Evolutionary conservation across 2,888 invertebrate genomes (phyloP).

Genomic region (Lithophane socia): DNA sequence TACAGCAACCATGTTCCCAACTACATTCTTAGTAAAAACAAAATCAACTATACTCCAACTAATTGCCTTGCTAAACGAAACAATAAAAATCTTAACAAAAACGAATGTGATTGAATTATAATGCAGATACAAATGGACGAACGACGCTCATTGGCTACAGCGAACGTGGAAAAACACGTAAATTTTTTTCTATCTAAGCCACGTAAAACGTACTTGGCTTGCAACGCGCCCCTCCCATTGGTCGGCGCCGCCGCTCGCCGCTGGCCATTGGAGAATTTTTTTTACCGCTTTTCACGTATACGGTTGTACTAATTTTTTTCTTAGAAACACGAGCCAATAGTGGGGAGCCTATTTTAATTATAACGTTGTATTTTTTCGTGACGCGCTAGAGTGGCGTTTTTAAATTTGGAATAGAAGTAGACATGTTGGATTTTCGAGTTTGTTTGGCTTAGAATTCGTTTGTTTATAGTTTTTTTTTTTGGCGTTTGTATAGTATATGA

Average conservation of each 20-base stretch:
- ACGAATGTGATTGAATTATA: slow-evolving; percentile 80
- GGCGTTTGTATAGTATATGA: background rate
- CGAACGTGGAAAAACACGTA: slow-evolving; percentile 88
- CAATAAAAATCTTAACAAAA: slow-evolving; percentile 73
- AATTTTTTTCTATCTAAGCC: slow-evolving; percentile 86
- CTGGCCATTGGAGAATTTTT: slow-evolving; percentile 86
- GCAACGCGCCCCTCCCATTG: slow-evolving; percentile 78
- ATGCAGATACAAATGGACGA: slow-evolving; percentile 78
- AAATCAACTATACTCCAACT: slow-evolving; percentile 35
- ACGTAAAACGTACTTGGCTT: slow-evolving; percentile 88
- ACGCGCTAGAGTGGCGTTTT: slow-evolving; percentile 64
- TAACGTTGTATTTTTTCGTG: slow-evolving; percentile 77
- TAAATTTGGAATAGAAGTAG: slow-evolving; percentile 64
- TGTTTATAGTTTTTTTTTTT: slow-evolving; percentile 16
- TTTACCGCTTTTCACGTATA: slow-evolving; percentile 88
- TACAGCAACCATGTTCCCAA: background rate
- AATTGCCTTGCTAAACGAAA: slow-evolving; percentile 61
- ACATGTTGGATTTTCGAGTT: slow-evolving; percentile 55
- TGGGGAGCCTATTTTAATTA: slow-evolving; percentile 86
- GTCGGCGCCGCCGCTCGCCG: slow-evolving; percentile 73
- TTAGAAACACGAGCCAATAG: slow-evolving; percentile 87
- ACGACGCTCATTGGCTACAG: slow-evolving; percentile 83
- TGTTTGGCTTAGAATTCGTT: slow-evolving; percentile 47
- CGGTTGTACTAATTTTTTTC: slow-evolving; percentile 85
- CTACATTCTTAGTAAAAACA: slow-evolving; percentile 46